A percentile compares a stretch with the other conserved stretches of the same genome.
Evolutionary conservation across 2,888 invertebrate species (phyloP).

Genomic region (Schizotus pectinicornis): DNA sequence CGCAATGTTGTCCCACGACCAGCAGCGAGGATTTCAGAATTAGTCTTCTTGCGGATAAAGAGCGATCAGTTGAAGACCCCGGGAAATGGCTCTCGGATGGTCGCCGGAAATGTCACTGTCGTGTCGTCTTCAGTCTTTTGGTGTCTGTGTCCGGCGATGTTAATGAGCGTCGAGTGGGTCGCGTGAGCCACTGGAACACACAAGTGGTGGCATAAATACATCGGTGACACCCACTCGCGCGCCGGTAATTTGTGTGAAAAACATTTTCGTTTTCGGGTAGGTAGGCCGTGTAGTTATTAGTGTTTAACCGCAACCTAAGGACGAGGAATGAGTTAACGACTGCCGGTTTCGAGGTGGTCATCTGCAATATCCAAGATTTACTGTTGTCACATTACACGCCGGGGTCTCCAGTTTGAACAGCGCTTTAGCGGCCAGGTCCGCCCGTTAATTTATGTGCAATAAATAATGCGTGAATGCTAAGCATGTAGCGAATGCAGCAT

Average conservation of each 20-base stretch:
- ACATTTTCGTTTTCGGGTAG: no score
- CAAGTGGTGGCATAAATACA: no score
- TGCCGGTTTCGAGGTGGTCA: slow-evolving; percentile 37
- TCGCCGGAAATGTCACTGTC: background rate
- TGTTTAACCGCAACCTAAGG: no score
- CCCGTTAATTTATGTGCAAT: slow-evolving; percentile 42
- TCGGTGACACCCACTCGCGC: no score
- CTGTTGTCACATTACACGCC: slow-evolving; percentile 48
- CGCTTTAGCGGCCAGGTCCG: slow-evolving; percentile 35
- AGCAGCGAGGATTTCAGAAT: no score
- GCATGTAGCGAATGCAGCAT: slow-evolving; percentile 35
- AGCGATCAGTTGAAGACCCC: background rate
- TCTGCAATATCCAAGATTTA: slow-evolving; percentile 47
- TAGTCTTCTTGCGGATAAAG: no score
- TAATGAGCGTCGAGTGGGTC: no score
- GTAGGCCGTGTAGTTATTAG: no score
- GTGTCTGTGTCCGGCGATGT: background rate
- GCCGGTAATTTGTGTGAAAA: no score
- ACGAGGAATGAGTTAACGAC: slow-evolving; percentile 12
- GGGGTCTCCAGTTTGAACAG: slow-evolving; percentile 38
- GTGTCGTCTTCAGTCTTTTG: background rate
- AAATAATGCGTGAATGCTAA: slow-evolving; percentile 45
- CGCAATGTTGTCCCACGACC: no score
- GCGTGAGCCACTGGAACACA: no score
- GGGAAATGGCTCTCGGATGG: background rate